A percentile compares a stretch with the other conserved stretches of the same genome.
Conservation (phyloP, 2,797 vertebrate genomes). For the Gorsachius magnificus region DNA sequence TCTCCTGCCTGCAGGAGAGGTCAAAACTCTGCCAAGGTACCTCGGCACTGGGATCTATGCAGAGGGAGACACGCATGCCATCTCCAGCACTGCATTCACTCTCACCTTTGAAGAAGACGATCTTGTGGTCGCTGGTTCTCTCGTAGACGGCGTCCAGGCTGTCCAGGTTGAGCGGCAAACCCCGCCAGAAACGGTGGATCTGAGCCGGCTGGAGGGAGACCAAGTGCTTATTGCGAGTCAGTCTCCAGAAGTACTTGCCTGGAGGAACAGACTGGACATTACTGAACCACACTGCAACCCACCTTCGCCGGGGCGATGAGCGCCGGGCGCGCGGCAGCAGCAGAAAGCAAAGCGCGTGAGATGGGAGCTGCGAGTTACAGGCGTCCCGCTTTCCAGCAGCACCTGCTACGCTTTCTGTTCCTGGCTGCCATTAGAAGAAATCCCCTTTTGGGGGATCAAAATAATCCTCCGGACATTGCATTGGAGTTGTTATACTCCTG, state of each 20-base stretch:
- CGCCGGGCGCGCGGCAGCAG: fast-evolving
- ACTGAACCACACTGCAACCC: slow-evolving; percentile 30
- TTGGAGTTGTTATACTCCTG: neutral
- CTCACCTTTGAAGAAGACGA: slow-evolving; percentile 96
- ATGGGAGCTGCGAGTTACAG: neutral
- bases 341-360: neutral
- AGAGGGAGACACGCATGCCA: fast-evolving
- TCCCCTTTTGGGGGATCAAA: neutral
- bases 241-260: slow-evolving; percentile 96
- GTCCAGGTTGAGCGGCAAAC: slow-evolving; percentile 89
- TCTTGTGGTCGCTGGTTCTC: slow-evolving; percentile 91
- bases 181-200: slow-evolving; percentile 96
- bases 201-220: slow-evolving; percentile 92
- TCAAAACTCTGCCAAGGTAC: neutral
- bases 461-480: neutral
- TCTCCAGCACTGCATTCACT: fast-evolving
- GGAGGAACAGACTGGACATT: slow-evolving; percentile 52
- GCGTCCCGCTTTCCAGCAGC: neutral
- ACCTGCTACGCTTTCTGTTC: neutral
- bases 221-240: slow-evolving; percentile 92
- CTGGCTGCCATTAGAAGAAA: neutral
- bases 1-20: neutral
- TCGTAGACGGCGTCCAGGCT: slow-evolving; percentile 93
- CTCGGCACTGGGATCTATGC: fast-evolving
- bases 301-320: fast-evolving